Base-by-base conservation (phyloP, 2,113 vertebrate genomes). In the Lanius ludovicianus region DNA sequence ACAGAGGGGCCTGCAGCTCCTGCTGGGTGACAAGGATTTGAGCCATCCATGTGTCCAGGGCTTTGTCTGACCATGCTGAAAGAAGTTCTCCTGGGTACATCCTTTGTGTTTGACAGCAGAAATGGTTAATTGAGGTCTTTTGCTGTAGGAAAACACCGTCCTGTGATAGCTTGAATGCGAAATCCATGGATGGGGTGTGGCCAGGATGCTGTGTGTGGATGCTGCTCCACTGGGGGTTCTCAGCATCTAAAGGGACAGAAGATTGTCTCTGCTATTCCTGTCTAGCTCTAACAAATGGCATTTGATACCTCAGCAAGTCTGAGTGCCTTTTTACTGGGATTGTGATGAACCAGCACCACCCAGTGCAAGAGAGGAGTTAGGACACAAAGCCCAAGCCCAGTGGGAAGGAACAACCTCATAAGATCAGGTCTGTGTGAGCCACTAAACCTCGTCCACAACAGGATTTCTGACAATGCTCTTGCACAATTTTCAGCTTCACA, bases 221-320 rank as follows among this genome's bases (percentile, higher is more conserved):
- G 47, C 53, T 39, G 4, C 16, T 14, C 22, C 1, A 0, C 39
- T 37, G 8, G 0, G 37, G 15, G 4, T 13, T 47, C 35, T 30
- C 31, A 13, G 33, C 18, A 1, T 4, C 37, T 25, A 15, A 23
- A 53, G 53, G 68, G 21, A 23, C 22, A 10, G 11, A 4, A 49
- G 7, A 10, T 44, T 33, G 31, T 21, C 52, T 28, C 14, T 24
- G 19, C 25, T 41, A 3, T 10, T 46, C 22, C 55, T 69, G 27
- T 8, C 2, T 37, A 6, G 9, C 35, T 10, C 33, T 33, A 23
- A 31, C 10, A 69, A 56, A 18, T 0, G 37, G 25, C 23, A 4
- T 31, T 46, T 7, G 17, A 11, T 10, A 11, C 15, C 33, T 52
- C 33, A 6, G 7, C 5, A 10, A 46, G 3, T 10, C 68, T 0